Conservation (phyloP, 2,113 vertebrate genomes). For the Zootoca vivipara region DNA sequence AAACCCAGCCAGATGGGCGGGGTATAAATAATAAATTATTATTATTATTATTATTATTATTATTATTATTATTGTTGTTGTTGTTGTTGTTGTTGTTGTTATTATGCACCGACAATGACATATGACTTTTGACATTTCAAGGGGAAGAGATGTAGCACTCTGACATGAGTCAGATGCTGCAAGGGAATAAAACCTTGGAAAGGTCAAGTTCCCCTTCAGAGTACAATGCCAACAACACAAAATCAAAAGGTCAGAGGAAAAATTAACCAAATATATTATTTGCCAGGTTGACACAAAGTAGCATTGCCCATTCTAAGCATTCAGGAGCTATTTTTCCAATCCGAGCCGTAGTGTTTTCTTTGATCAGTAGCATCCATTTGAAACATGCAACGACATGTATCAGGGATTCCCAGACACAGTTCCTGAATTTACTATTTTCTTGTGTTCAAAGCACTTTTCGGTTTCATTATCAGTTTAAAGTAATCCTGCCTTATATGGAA, state of each 20-base stretch:
- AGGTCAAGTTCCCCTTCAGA: constrained; percentile 44
- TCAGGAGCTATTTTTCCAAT: constrained; percentile 32
- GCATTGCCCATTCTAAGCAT: constrained; percentile 54
- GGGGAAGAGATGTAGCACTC: constrained; percentile 7
- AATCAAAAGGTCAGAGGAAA: constrained; percentile 34
- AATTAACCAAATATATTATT: constrained; percentile 30
- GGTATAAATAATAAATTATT: too few species aligned
- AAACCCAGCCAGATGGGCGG: too few species aligned
- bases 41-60: too few species aligned
- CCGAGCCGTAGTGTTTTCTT: constrained; percentile 39
- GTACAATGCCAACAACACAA: constrained; percentile 9
- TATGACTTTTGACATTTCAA: constrained; percentile 55
- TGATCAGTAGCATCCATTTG: constrained; percentile 57
- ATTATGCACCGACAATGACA: not conserved
- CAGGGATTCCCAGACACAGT: constrained; percentile 26
- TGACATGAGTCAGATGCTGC: constrained; percentile 20
- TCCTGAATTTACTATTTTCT: constrained; percentile 50
- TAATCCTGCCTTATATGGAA: constrained; percentile 39
- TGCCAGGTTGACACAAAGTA: constrained; percentile 36
- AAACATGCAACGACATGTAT: constrained; percentile 31
- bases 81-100: too few species aligned
- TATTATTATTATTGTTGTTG: too few species aligned
- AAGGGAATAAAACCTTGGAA: constrained; percentile 32
- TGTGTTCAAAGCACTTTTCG: constrained; percentile 31
- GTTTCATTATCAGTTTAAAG: constrained; percentile 45